These are phyloP conservation scores for Myoxocephalus aenaeus DNA, from an alignment of 2,797 vertebrate genomes.

Conservation along the genomic window DNA sequence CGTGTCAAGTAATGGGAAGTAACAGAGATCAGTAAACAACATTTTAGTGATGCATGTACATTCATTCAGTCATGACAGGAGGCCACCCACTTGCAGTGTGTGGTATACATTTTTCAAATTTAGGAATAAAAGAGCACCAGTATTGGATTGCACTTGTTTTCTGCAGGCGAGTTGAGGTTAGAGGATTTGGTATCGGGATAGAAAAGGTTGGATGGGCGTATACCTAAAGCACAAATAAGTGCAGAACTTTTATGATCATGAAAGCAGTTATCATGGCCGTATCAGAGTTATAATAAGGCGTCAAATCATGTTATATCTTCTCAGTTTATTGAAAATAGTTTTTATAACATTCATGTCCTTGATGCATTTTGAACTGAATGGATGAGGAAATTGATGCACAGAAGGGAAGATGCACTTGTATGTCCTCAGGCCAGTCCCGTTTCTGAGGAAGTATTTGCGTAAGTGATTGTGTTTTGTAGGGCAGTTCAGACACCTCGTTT, in stretches of 20 bases:
- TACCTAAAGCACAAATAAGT: neutral
- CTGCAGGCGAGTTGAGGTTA: neutral
- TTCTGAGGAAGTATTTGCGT: conserved; percentile 16
- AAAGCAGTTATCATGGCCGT: neutral
- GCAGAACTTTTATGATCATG: neutral
- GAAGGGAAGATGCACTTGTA: conserved; percentile 14
- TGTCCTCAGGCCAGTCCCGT: conserved; percentile 22
- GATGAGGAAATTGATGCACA: conserved; percentile 26
- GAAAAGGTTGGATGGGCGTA: neutral
- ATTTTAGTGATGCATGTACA: neutral
- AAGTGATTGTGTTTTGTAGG: conserved; percentile 34
- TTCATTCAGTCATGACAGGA: neutral
- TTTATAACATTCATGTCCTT: conserved; percentile 23
- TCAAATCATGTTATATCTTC: conserved; percentile 8
- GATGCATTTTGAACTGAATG: conserved; percentile 23
- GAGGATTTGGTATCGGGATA: neutral
- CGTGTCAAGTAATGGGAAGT: conserved; percentile 39
- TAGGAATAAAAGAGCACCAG: neutral
- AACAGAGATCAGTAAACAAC: conserved; percentile 48
- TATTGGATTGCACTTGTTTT: neutral
- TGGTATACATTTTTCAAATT: neutral
- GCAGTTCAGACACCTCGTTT: conserved; percentile 48
- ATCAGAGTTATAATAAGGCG: neutral
- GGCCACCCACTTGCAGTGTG: neutral
- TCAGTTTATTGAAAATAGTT: conserved; percentile 15